Evolutionary conservation across 2,113 vertebrate species (phyloP), one percentile per base, ranked within the genome.

Genomic region (Lethenteron camtschaticum): DNA sequence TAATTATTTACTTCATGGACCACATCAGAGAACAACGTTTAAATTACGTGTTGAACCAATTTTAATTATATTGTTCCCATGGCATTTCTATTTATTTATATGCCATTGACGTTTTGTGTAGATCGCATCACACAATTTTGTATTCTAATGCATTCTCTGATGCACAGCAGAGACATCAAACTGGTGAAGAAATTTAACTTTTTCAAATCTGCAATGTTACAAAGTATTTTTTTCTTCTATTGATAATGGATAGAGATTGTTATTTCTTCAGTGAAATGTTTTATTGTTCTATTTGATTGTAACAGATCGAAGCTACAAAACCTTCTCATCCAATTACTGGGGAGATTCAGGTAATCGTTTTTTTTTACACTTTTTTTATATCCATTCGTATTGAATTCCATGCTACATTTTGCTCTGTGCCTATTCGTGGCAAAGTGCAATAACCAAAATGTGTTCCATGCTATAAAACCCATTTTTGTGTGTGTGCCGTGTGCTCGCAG

Each of bases 261-360:
- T 8, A 68, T 8, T 56, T 56, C 4, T 16, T 9, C 55, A 9
- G 68, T 56, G 14, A 18, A 2, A 12, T 66, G 11, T 14, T 20
- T 2, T 4, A 55, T 56, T 10, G 56, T 70, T 66, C 69, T 3
- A 10, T 69, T 20, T 56, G 76, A 76, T 76, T 77, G 11, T 79
- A 99, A 90, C 77, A 85, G 56, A 70, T 82, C 1, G 94, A 99
- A 74, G 73, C 75, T 14, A 71, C 80, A 1, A 95, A 83, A 75
- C 74, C 77, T 68, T 81, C 87, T 60, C 88, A 95, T 79, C 84
- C 85, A 58, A 85, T 99, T 77, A 94, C 86, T 55, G 94, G 94
- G 76, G 94, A 99, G 82, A 91, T 99, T 77, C 94, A 99, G 89
- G 94, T 96, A 83, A 24, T 9, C 9, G n/a, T 66, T 24, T 66